Conservation (phyloP, 2,113 vertebrate genomes). For the cattle (Bos taurus) region ARS-UCD2.0 NC_037334.1:46395001-46395500, state of each 20-base stretch:
- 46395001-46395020: background rate
- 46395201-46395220: background rate
- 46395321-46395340: background rate
- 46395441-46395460: background rate
- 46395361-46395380: background rate
- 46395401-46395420: background rate
- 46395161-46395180: background rate
- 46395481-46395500: background rate
- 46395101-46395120: background rate
- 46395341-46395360: background rate
- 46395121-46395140: background rate
- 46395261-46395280: background rate
- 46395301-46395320: background rate
- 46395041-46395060: background rate
- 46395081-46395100: background rate
- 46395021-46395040: background rate
- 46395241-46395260: background rate
- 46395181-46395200: background rate
- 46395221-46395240: background rate
- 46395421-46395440: background rate
- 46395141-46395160: background rate
- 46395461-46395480: background rate
- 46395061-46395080: constrained; percentile 11
- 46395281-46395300: background rate
- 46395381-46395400: background rate